Evolutionary conservation across 2,797 vertebrate genomes (phyloP).

Genomic region (Vipera ursinii): DNA sequence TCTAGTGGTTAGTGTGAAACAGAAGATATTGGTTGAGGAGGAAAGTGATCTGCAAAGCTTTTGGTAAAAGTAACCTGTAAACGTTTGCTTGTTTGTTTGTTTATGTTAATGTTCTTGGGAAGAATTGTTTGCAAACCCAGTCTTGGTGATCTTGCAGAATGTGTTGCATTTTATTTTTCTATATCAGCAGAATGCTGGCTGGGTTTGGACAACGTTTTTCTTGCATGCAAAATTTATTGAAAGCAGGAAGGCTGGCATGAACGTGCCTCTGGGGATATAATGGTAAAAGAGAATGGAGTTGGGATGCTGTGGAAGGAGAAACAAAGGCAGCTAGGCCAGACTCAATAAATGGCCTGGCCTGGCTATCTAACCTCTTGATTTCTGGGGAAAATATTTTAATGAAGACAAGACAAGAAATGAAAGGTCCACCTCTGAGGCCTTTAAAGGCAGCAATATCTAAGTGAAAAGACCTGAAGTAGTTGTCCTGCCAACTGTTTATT

Average conservation of each 20-base stretch:
- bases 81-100: background rate
- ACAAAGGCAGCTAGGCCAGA: background rate
- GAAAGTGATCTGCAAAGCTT: background rate
- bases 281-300: background rate
- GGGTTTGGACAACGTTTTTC: background rate
- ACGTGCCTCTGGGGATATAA: background rate
- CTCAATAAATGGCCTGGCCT: background rate
- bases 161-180: background rate
- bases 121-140: background rate
- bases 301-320: background rate
- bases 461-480: background rate
- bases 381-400: background rate
- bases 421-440: background rate
- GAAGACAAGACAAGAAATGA: background rate
- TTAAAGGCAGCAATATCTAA: background rate
- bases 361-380: background rate
- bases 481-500: background rate
- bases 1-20: conserved; percentile 4
- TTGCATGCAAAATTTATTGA: background rate
- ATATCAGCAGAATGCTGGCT: background rate
- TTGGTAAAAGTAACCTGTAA: background rate
- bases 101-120: background rate
- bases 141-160: background rate
- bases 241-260: background rate
- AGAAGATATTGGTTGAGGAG: background rate